phyloP scores from a whole-genome alignment of 2,888 invertebrate genomes.

The Drosophila limbata region DNA sequence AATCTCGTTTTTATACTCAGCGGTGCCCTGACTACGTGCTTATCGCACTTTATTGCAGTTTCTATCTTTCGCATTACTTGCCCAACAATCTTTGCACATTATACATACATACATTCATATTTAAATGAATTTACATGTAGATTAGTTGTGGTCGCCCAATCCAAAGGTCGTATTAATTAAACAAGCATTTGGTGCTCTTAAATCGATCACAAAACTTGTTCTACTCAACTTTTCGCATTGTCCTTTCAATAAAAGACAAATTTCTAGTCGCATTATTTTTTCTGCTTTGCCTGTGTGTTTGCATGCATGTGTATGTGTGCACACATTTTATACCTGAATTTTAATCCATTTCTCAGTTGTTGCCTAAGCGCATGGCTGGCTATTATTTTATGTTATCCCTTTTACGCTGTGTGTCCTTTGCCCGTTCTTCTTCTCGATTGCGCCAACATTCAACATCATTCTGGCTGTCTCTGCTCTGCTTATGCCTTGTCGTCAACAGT shows the following conservation, averaged over 20 bases:
- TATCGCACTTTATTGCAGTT: conserved; percentile 73
- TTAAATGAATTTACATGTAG: conserved; percentile 13
- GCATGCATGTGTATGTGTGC: conserved; percentile 9
- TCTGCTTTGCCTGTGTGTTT: conserved; percentile 18
- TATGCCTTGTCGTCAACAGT: conserved; percentile 73
- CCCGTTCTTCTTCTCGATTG: conserved; percentile 28
- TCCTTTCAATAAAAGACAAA: conserved; percentile 14
- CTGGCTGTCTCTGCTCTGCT: conserved; percentile 37
- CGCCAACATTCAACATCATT: conserved; percentile 59
- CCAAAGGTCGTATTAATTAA: conserved; percentile 73
- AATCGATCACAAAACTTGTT: conserved; percentile 21
- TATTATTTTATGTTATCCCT: conserved; percentile 77
- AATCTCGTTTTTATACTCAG: conserved; percentile 74
- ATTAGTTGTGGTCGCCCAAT: conserved; percentile 26
- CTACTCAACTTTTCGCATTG: not conserved
- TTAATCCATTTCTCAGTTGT: conserved; percentile 69
- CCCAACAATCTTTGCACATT: conserved; percentile 28
- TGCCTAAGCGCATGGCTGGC: conserved; percentile 52
- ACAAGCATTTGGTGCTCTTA: conserved; percentile 48
- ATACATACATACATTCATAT: conserved; percentile 3
- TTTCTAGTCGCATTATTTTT: conserved; percentile 10
- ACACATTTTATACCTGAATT: conserved; percentile 69
- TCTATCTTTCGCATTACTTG: conserved; percentile 63
- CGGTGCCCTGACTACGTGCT: conserved; percentile 67
- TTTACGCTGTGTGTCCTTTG: conserved; percentile 68